phyloP scores from a whole-genome alignment of 2,888 invertebrate species.

The Sphinx pinastri region DNA sequence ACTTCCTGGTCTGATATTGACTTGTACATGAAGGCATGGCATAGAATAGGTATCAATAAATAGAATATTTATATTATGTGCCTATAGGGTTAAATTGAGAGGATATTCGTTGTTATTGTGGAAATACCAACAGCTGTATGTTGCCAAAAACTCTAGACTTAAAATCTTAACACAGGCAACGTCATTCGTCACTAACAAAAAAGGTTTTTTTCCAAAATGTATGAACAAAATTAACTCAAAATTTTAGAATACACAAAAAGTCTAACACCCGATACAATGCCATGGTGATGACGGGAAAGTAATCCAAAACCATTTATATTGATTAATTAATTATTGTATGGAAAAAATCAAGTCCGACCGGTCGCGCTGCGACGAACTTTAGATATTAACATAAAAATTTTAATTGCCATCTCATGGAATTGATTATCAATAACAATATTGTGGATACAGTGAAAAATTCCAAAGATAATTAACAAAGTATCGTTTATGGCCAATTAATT shows the following conservation, averaged over 20 bases:
- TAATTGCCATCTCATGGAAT: constrained; percentile 60
- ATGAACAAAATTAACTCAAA: not conserved
- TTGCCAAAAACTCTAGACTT: too few relatives aligned
- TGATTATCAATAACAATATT: constrained; percentile 29
- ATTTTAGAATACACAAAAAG: not conserved
- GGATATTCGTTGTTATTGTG: too few relatives aligned
- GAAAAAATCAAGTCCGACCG: constrained; percentile 61
- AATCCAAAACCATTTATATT: constrained; percentile 61
- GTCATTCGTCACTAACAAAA: not conserved
- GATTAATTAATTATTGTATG: constrained; percentile 66
- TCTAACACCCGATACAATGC: constrained; percentile 21
- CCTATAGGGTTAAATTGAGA: too few relatives aligned
- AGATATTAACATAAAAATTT: constrained; percentile 75
- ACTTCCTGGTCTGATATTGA: not conserved
- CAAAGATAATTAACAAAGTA: constrained; percentile 18
- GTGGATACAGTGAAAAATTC: constrained; percentile 23
- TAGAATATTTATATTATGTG: too few relatives aligned
- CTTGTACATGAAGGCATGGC: not conserved
- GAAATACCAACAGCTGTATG: too few relatives aligned
- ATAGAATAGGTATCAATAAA: too few relatives aligned
- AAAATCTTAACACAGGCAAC: not conserved
- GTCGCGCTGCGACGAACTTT: constrained; percentile 55
- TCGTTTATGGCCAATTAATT: constrained; percentile 53
- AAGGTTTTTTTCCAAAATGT: not conserved
- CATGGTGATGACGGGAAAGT: constrained; percentile 49